Conservation (phyloP, 2,888 invertebrate genomes). For the Harmothoe impar region DNA sequence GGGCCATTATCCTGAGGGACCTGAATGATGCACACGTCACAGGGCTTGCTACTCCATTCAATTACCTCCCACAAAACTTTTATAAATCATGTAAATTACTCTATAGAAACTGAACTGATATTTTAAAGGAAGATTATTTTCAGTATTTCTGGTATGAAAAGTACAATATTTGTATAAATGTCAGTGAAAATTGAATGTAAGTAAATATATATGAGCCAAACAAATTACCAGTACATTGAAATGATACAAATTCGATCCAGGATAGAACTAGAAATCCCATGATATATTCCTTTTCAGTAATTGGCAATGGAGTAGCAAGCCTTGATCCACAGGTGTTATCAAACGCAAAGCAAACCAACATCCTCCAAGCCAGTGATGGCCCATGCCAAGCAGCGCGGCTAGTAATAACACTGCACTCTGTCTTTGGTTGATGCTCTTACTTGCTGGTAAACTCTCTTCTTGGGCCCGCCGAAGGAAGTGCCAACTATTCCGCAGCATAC, state of each 20-base stretch:
- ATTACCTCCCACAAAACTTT: background rate
- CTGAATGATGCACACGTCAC: conserved; percentile 32
- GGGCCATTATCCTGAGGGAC: background rate
- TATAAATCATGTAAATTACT: background rate
- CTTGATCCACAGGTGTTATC: background rate
- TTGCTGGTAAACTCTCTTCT: conserved; percentile 4
- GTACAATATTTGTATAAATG: too few species aligned
- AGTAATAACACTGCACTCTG: background rate
- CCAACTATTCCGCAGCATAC: conserved; percentile 65
- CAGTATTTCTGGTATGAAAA: too few species aligned
- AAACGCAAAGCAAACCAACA: conserved; percentile 55
- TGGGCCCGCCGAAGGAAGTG: conserved; percentile 58
- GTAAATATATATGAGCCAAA: too few species aligned
- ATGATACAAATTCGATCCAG: too few species aligned
- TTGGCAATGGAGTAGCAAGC: background rate
- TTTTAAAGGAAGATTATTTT: background rate
- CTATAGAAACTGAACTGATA: background rate
- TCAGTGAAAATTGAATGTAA: too few species aligned
- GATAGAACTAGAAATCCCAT: too few species aligned
- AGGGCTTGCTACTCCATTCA: background rate
- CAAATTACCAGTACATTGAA: too few species aligned
- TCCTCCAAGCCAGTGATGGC: conserved; percentile 16
- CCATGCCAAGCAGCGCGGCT: conserved; percentile 48
- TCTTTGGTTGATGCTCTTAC: conserved; percentile 25
- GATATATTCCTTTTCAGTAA: background rate